Evolutionary conservation across 2,888 invertebrate genomes (phyloP), one percentile per base, ranked within the genome.

Genomic region (Cheilosia scutellata): DNA sequence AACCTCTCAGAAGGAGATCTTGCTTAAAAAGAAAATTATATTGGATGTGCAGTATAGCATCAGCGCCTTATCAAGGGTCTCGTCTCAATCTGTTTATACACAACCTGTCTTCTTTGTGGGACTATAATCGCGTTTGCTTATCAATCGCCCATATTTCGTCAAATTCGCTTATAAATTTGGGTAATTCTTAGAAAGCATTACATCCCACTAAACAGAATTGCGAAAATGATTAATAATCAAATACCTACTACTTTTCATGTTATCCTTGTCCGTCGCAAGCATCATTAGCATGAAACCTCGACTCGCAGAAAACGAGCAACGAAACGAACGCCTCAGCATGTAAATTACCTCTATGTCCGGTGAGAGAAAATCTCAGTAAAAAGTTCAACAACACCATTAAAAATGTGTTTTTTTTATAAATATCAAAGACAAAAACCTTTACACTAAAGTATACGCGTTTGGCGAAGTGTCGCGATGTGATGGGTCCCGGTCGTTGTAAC

Each of bases 361-460:
- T 44, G 70, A 62, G 70, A 58, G 29, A 84, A 71, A 80, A 75
- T 84, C 80, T 60, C 75, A 53, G 65, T 65, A 47, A 71, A 76
- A 79, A 84, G 84, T 84, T 84, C 84, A 84, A 79, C 74, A 84
- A 75, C 79, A 79, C 70, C 74, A 80, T 79, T 79, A 70, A 70
- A 74, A 75, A 57, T 71, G 79, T 58, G 78, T 62, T 75, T 51
- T 78, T 63, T 13, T 5, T 84, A 79, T 79, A 55, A 71, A 80
- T 79, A 84, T 80, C 79, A 84, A 84, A 84, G 80, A 80, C 75
- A 84, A 79, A 79, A 84, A 75, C 79, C 79, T 75, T 71, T 25
- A 55, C 80, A 66, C 31, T 11, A 57, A 9, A 40, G 49, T 53
- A 58, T 37, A 37, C 63, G 62, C 78, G 25, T 37, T 75, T 31